Evolutionary conservation across 2,113 vertebrate genomes (phyloP).

Genomic region (Boleophthalmus pectinirostris): DNA sequence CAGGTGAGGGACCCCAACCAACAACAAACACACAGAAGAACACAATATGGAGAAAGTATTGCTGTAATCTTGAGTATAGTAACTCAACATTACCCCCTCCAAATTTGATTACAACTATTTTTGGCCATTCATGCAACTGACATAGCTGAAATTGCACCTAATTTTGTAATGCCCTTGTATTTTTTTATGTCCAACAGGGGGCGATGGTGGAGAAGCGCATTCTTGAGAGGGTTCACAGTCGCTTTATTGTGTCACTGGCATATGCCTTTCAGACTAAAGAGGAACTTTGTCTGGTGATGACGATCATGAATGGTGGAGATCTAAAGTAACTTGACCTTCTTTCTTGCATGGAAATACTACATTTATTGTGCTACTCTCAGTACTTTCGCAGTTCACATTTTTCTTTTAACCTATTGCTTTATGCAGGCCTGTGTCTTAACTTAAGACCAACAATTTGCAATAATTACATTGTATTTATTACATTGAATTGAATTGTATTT

Average conservation of each 20-base stretch:
- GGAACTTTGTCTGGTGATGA: slow-evolving; percentile 92
- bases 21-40: background rate
- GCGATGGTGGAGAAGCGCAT: slow-evolving; percentile 89
- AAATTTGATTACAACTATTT: slow-evolving; percentile 50
- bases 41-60: background rate
- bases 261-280: slow-evolving; percentile 89
- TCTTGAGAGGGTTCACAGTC: slow-evolving; percentile 86
- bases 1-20: background rate
- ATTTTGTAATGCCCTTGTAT: background rate
- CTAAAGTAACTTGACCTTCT: slow-evolving; percentile 76
- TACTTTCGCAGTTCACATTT: background rate
- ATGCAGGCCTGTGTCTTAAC: background rate
- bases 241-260: slow-evolving; percentile 86
- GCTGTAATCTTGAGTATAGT: background rate
- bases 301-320: slow-evolving; percentile 93
- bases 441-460: background rate
- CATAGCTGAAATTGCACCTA: background rate
- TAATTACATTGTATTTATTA: too few species aligned
- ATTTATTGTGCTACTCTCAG: background rate
- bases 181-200: slow-evolving; percentile 67
- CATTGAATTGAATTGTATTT: too few species aligned
- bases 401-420: background rate
- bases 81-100: slow-evolving; percentile 57
- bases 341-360: background rate
- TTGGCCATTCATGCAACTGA: background rate